phyloP scores from a whole-genome alignment of 1,140 invertebrate species.

The Drosophila oshimai region DNA sequence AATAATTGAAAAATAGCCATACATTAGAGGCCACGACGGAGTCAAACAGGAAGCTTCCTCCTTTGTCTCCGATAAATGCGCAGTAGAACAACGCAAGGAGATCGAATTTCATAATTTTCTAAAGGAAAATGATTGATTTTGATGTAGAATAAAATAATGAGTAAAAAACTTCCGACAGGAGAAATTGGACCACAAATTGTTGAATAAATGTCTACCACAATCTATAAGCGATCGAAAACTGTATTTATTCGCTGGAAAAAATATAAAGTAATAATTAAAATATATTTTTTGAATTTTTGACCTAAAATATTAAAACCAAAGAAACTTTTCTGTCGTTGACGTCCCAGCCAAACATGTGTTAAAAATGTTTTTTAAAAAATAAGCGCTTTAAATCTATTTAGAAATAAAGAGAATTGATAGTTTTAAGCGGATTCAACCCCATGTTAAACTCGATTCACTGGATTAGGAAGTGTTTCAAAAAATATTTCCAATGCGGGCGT shows the following conservation, averaged over 20 bases:
- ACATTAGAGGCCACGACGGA: slow-evolving; percentile 1
- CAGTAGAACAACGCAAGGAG: slow-evolving; percentile 12
- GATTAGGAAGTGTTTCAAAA: slow-evolving; percentile 40
- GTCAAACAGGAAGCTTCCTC: slow-evolving; percentile 41
- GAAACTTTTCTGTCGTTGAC: too few relatives aligned
- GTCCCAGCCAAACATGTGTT: background rate
- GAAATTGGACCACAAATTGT: background rate
- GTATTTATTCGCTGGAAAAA: too few relatives aligned
- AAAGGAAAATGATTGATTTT: slow-evolving; percentile 53
- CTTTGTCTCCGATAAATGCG: slow-evolving; percentile 44
- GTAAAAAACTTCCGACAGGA: slow-evolving; percentile 18
- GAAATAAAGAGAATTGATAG: slow-evolving; percentile 34
- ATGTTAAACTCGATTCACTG: slow-evolving; percentile 16
- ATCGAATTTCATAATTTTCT: slow-evolving; percentile 68
- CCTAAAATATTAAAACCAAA: too few relatives aligned
- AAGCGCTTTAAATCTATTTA: slow-evolving; percentile 42
- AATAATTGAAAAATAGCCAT: slow-evolving; percentile 79
- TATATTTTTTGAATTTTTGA: too few relatives aligned
- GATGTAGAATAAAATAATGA: background rate
- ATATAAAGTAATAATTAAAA: too few relatives aligned
- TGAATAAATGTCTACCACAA: background rate
- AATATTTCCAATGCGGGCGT: slow-evolving; percentile 48
- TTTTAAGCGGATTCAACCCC: slow-evolving; percentile 57
- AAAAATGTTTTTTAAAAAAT: slow-evolving; percentile 22
- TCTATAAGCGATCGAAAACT: background rate